Base-by-base conservation (phyloP, 2,797 vertebrate genomes). In the Petrocephalus schoutedeni region DNA sequence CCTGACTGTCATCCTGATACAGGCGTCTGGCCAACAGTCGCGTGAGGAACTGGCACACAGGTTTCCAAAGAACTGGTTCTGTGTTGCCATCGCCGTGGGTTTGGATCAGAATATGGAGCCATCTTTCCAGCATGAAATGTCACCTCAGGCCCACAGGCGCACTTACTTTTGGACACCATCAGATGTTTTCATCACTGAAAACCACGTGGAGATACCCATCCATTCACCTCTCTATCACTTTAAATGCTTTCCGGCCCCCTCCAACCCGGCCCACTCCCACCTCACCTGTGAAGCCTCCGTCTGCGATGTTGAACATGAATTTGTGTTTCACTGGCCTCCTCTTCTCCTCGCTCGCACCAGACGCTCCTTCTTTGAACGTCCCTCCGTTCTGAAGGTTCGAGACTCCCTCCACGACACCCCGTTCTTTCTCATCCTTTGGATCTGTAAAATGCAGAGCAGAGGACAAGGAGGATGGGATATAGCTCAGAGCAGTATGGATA, bases 251-350 rank as follows among this genome's bases (percentile, higher is more conserved):
- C 16, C 12, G 6, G 16, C 36, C 7, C 71, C 71, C 36, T 36
- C 1, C 71, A 45, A 16, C 3, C 36, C 12, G 1, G 8, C 56
- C 49, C 14, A 71, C 28, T 16, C 28, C 64, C 64, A 45, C 56
- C 89, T 6, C 94, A 99, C 98, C 98, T 91, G 98, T 99, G 93
- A 99, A 99, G n/a, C 98, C 98, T 86, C 98, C 98, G 41, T 99
- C 98, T 28, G 98, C 98, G 56, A 99, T 99, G 95, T 99, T 99
- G 93, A 99, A 99, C 98, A 99, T 99, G 94, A 99, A 99, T 14
- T 98, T 95, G 77, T 96, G 97, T 92, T 99, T 99, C 77, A 94
- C 96, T 91, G 94, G 96, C 91, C 97, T 99, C 92, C 97, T 98
- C 93, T 97, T 98, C 91, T 99, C 98, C 53, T 99, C 98, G 21